Evolutionary conservation across 1,140 invertebrate species (phyloP).

Genomic region (Parapsyche elsis): DNA sequence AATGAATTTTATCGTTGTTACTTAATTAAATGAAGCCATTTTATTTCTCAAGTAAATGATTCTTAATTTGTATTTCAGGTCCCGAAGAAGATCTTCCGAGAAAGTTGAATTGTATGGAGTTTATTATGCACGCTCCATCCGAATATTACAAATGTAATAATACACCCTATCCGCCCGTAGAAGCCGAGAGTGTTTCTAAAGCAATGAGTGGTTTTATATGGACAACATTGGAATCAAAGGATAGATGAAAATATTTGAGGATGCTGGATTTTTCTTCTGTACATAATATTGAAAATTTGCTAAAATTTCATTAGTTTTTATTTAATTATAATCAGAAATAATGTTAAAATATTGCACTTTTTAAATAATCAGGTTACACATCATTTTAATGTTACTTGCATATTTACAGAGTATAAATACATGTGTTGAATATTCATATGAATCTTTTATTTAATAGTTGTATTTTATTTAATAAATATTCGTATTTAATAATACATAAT

Average conservation of each 20-base stretch:
- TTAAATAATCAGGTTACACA: too few relatives aligned
- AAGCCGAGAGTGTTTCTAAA: constrained; percentile 67
- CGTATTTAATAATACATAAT: too few relatives aligned
- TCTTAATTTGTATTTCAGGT: constrained; percentile 68
- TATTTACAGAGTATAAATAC: too few relatives aligned
- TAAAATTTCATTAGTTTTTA: too few relatives aligned
- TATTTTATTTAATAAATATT: too few relatives aligned
- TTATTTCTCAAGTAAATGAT: constrained; percentile 15
- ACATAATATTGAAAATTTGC: too few relatives aligned
- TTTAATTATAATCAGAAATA: too few relatives aligned
- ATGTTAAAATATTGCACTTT: too few relatives aligned
- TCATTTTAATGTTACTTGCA: too few relatives aligned
- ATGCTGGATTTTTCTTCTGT: too few relatives aligned
- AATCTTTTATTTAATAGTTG: too few relatives aligned
- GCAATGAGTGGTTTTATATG: constrained; percentile 75
- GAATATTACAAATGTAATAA: constrained; percentile 87
- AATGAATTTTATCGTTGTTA: neutral
- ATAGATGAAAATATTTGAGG: constrained; percentile 43
- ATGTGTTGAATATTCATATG: too few relatives aligned
- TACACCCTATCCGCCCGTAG: constrained; percentile 78
- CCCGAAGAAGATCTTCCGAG: constrained; percentile 91
- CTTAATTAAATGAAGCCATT: neutral
- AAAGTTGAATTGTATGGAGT: constrained; percentile 88
- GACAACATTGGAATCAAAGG: constrained; percentile 68
- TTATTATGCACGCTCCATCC: constrained; percentile 92